Base-by-base conservation (phyloP, 1,140 invertebrate genomes). In the Teleogryllus occipitalis region DNA sequence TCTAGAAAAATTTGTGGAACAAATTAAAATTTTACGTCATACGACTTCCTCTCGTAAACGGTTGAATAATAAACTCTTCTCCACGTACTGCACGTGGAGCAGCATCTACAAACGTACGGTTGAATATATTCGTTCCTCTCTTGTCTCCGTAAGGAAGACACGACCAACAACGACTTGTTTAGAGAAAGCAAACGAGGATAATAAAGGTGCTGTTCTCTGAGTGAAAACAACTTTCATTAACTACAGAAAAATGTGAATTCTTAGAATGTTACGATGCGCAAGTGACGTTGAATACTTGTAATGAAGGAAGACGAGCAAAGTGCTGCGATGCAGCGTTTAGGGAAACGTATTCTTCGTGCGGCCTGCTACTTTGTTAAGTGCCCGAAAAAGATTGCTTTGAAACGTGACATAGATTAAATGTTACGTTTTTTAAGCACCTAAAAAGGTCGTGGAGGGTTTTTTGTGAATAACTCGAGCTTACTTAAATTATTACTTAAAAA, bases 21-120 rank as follows among this genome's bases (percentile, higher is more conserved):
- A 65, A 65, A 65, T 65, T 65, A 65, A 65, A 65, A 65, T 65
- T 65, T 65, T 14, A 65, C 54, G 54, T 65, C 54, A 65, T 65
- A 18, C 54, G 18, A 65, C 54, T 65, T 65, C 18, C 54, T 65
- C 54, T 65, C 54, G 54, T 65, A 65, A 65, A 65, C 54, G 54
- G 54, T 65, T 18, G 54, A 65, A 65, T 65, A 65, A 65, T 65
- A 7, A 65, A 65, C 54, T 65, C 54, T 39, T 39, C 27, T 39
- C 10, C 54, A 14, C 10, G 54, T 65, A 18, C 10, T 10, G 10
- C 54, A 65, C 54, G 18, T 65, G 54, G 27, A 65, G 54, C 10
- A 65, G 18, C 10, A 65, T 65, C 54, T 65, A 65, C 10, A 18
- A 10, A 3, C 54, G 54, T 65, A 65, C 54, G 18, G 10, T 14